Evolutionary conservation across 2,797 vertebrate species (phyloP), one percentile per base, ranked within the genome.

Genomic region (Glyptemys insculpta): DNA sequence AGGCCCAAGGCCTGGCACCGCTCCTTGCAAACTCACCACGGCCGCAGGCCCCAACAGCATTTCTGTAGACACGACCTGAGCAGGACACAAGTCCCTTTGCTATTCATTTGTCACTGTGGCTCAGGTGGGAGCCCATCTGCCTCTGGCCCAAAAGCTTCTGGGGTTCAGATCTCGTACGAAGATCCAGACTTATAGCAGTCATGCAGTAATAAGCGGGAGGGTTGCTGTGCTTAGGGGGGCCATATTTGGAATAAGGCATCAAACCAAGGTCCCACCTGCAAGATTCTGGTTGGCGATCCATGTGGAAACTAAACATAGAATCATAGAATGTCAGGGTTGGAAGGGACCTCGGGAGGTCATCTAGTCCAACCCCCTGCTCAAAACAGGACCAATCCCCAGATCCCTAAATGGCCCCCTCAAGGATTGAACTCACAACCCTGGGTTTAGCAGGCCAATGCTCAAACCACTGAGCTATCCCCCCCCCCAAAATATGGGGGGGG

Each of bases 191-290:
- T 57, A 84, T 16, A 54, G 72, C 81, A 29, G 34, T 47, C 16
- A 85, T 74, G 7, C 52, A 9, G 52, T 27, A 76, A 25, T 47
- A 49, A 78, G 27, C 27, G 10, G 4, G 1, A 8, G 19, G 21
- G 3, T 4, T 84, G 2, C 1, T 84, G 6, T 44, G 72, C 54
- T 31, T 68, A 23, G 68, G 68, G 16, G 49, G 56, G 29, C 31
- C 21, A 16, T 7, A 56, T 11, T 2, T 1, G 0, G 31, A 56
- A 47, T 0, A 0, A 37, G 12, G 50, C n/a, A 50, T 4, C 18
- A 90, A 59, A 93, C 65, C 0, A 0, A 88, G 15, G 37, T 27
- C 19, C 25, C 12, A 4, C 0, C 6, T 52, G 4, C 21, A 27
- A 50, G 37, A 27, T 18, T 82, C 62, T 21, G 25, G 8, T 49